Evolutionary conservation across 2,113 vertebrate genomes (phyloP).

Genomic region (Setophaga petechia): DNA sequence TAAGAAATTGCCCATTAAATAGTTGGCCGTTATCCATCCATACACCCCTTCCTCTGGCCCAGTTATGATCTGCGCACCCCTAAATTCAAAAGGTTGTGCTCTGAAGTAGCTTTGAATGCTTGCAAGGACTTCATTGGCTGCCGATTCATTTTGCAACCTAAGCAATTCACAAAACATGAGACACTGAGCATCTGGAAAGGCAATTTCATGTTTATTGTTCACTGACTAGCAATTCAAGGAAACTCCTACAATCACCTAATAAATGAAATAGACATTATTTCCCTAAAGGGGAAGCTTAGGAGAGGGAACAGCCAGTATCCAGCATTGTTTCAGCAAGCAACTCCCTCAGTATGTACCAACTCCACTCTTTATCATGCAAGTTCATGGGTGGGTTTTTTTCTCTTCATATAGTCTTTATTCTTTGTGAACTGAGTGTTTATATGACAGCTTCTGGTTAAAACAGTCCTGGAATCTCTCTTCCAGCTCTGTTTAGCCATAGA

Average conservation of each 20-base stretch:
- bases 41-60: conserved; percentile 94
- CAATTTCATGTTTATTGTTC: not conserved
- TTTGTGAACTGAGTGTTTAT: not conserved
- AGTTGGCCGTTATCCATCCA: conserved; percentile 98
- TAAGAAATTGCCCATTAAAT: conserved; percentile 92
- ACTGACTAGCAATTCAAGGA: not conserved
- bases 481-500: not conserved
- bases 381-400: not conserved
- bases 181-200: conserved; percentile 63
- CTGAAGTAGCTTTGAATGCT: conserved; percentile 83
- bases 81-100: conserved; percentile 87
- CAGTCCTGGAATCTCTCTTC: not conserved
- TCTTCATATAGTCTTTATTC: not conserved
- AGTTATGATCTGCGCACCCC: conserved; percentile 89
- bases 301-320: not conserved
- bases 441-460: not conserved
- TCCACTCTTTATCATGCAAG: not conserved
- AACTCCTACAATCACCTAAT: not conserved
- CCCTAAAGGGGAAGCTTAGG: not conserved
- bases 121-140: conserved; percentile 79
- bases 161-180: conserved; percentile 73
- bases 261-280: not conserved
- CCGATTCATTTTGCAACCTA: conserved; percentile 81
- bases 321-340: not conserved
- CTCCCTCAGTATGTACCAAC: not conserved